A percentile compares a stretch with the other conserved stretches of the same genome.
phyloP scores from a whole-genome alignment of 2,888 invertebrate species.

The Macrophya annulata region DNA sequence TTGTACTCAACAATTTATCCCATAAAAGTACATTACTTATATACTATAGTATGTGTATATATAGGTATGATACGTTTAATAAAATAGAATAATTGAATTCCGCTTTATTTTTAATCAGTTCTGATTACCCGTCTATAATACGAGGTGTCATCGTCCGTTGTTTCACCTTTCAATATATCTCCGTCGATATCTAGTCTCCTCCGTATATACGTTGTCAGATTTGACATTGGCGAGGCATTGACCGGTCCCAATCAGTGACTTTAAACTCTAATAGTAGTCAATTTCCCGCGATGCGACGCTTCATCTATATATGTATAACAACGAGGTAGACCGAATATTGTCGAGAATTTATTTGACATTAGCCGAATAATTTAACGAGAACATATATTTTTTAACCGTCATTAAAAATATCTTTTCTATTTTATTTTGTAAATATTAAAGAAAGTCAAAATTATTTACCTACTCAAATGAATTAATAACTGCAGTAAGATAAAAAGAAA shows the following conservation, averaged over 20 bases:
- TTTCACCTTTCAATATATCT: slow-evolving; percentile 40
- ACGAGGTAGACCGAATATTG: slow-evolving; percentile 11
- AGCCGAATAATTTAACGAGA: neutral
- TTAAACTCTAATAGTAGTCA: slow-evolving; percentile 35
- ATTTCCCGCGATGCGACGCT: slow-evolving; percentile 23
- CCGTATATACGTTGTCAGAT: slow-evolving; percentile 10
- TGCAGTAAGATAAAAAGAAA: neutral
- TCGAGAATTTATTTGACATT: neutral
- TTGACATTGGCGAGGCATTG: slow-evolving; percentile 43
- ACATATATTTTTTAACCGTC: neutral
- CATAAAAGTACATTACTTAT: neutral
- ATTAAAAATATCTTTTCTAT: neutral
- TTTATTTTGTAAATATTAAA: neutral
- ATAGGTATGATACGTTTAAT: neutral
- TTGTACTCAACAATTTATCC: neutral
- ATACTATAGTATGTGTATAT: neutral
- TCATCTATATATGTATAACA: neutral
- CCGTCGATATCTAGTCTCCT: slow-evolving; percentile 8
- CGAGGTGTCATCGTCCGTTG: slow-evolving; percentile 29
- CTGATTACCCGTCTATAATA: slow-evolving; percentile 12
- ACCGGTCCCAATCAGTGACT: slow-evolving; percentile 37
- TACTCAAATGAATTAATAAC: neutral
- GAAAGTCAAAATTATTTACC: neutral
- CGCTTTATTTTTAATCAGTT: slow-evolving; percentile 25
- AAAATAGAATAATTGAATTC: neutral